Evolutionary conservation across 1,140 invertebrate genomes (phyloP).

Genomic region (Tetramorium simillimum): DNA sequence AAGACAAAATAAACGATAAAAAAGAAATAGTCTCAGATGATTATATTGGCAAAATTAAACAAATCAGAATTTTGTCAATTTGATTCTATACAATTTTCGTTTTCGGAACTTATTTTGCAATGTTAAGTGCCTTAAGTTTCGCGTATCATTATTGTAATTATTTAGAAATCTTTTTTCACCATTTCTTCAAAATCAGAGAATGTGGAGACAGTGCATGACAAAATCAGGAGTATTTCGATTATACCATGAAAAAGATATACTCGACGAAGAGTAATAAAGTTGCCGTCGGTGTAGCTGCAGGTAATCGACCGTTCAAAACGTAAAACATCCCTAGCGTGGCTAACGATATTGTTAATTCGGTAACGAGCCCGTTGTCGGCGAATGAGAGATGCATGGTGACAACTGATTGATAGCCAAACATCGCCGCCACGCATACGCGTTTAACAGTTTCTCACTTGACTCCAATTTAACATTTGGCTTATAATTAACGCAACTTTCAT

Average conservation of each 20-base stretch:
- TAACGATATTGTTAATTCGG: constrained; percentile 46
- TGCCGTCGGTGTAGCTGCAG: neutral
- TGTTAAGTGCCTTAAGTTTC: neutral
- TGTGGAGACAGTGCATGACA: neutral
- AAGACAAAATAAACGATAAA: neutral
- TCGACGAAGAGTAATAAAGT: neutral
- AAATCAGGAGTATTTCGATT: neutral
- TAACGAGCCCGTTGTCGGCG: constrained; percentile 9
- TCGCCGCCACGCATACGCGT: neutral
- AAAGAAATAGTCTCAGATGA: neutral
- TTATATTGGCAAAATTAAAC: neutral
- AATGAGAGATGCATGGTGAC: neutral
- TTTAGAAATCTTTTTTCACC: neutral
- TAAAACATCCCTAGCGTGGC: neutral
- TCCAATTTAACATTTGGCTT: constrained; percentile 33
- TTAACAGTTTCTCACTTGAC: constrained; percentile 21
- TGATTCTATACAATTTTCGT: neutral
- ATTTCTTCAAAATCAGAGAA: neutral
- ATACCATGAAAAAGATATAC: neutral
- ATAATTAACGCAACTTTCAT: constrained; percentile 60
- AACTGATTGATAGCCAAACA: constrained; percentile 55
- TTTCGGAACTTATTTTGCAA: neutral
- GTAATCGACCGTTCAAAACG: neutral
- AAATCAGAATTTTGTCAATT: constrained; percentile 3
- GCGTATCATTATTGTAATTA: neutral